Base-by-base conservation (phyloP, 2,888 invertebrate species). In the Eupithecia subumbrata region DNA sequence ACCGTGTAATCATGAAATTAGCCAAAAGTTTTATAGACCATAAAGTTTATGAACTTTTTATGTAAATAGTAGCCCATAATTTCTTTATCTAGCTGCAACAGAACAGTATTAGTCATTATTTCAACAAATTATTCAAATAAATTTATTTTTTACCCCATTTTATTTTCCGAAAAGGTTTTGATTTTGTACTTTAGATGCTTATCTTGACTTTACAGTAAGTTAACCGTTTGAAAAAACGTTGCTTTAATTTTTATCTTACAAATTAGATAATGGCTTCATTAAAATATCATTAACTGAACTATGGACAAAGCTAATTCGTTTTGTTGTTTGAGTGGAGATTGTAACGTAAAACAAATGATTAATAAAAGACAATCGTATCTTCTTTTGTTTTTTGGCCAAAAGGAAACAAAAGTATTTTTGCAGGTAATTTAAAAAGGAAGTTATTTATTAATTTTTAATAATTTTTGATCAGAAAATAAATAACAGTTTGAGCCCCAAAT, bases 191-290 rank as follows among this genome's bases (percentile, higher is more conserved):
- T 67, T 7, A 63, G 73, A 73, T 73, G 34, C 0, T 34, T 40
- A 73, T 69, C 69, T 66, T 56, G 64, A 16, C 8, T 60, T 22
- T 34, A 64, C 40, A 14, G 70, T 72, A 72, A 71, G 69, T 34
- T 34, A 72, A 72, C 72, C 68, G 68, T 78, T 78, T 74, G 45
- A 78, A 76, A 76, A 72, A 69, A 71, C 74, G 71, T 72, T 67
- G n/a, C 69, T 56, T 22, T 73, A 74, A 79, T 81, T 78, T 76
- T 75, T 73, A 71, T 77, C 73, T 78, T 78, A 80, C 80, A 80
- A 82, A 82, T 80, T 79, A 80, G 76, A 82, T 80, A 80, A 78
- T 72, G 73, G 69, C 71, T 78, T 76, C 71, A 80, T 81, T 80
- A 79, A 69, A 79, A 79, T 78, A 78, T 77, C 78, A 75, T 79